These are phyloP conservation scores for Platyrinchus mystaceus DNA, from an alignment of 2,797 vertebrate species.

Conservation along the genomic window DNA sequence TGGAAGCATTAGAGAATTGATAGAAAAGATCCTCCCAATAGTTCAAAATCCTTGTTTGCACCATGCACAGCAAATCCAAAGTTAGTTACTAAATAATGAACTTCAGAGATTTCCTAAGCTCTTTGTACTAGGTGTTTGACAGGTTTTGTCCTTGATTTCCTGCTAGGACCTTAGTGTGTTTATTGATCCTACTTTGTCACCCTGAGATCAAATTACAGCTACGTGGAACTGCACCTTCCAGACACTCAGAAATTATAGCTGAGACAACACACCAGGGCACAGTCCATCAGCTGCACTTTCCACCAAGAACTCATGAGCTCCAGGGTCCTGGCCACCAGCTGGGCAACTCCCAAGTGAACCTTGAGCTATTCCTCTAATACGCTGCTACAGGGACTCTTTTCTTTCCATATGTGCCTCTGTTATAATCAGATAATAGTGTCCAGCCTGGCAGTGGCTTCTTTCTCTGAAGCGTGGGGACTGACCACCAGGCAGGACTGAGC, in stretches of 20 bases:
- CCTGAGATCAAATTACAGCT: background rate
- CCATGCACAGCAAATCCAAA: background rate
- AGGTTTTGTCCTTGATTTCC: background rate
- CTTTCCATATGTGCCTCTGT: background rate
- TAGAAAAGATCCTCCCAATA: background rate
- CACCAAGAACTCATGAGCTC: background rate
- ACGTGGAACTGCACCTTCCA: background rate
- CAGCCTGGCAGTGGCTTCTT: background rate
- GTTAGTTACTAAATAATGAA: background rate
- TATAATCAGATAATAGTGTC: background rate
- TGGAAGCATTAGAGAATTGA: slow-evolving; percentile 11
- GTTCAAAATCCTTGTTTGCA: background rate
- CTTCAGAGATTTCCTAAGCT: background rate
- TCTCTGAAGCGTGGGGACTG: background rate
- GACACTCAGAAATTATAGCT: background rate
- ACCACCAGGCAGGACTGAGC: background rate
- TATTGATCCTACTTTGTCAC: background rate
- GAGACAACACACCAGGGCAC: background rate
- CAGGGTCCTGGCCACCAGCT: background rate
- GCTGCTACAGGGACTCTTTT: background rate
- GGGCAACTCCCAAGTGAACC: background rate
- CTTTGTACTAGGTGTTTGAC: background rate
- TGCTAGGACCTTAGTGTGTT: background rate
- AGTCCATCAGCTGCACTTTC: background rate
- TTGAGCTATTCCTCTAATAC: background rate